Base-by-base conservation (phyloP, 2,888 invertebrate genomes). In the Lithosia quadra region DNA sequence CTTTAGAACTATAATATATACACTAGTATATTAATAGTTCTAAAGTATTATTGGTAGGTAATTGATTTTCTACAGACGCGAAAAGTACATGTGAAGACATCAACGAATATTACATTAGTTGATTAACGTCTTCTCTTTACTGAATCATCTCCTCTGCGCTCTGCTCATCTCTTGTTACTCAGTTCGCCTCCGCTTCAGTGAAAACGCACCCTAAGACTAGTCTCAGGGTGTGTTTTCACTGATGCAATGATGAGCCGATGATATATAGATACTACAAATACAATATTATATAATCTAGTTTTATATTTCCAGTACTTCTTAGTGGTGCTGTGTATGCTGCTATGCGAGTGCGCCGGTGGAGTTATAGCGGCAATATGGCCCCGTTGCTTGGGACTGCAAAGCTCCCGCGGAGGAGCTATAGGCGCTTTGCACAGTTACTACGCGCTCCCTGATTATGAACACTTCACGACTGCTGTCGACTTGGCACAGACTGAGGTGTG, bases 381-480 rank as follows among this genome's bases (percentile, higher is more conserved):
- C 33, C 96, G 97, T 77, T 97, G 97, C 83, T 90, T 97, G 71
- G 98, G 98, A 55, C 95, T 98, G 58, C 96, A 96, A 80, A 95
- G 97, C 77, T 96, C 97, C 60, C 95, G 96, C 49, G 96, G 96
- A 1, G 96, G 96, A 74, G 96, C 98, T 75, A 96, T 97, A 2
- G 96, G 96, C 72, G 96, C 96, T 0, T 90, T 98, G 76, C 98
- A 98, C 87, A 95, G 96, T 1, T 97, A 96, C 86, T 98, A 98
- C 87, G 98, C 97, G 1, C 96, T 97, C 28, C 97, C 97, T 0
- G 97, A 97, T 24, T 91, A 91, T 76, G 96, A 96, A 77, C 96
- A 96, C 85, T 97, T 97, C 86, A 98, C 98, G 8, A 97, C 97
- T 28, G 97, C 98, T 11, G 95, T 98, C 74, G 98, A 98, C 90